Conservation (phyloP, 1,140 invertebrate genomes). For the Acarapis woodi region DNA sequence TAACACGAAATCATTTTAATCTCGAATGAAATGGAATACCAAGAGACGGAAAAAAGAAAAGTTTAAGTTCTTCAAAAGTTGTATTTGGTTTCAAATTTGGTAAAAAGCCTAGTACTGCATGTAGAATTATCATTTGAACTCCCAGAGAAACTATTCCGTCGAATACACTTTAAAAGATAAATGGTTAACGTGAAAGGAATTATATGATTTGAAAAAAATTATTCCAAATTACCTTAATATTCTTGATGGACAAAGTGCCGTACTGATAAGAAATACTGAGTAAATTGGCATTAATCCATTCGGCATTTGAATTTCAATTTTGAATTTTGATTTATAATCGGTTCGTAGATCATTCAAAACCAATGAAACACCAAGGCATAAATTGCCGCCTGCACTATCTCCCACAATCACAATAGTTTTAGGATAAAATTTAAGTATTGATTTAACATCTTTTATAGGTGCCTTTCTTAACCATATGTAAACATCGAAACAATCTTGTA, state of each 20-base stretch:
- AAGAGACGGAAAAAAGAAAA: no score
- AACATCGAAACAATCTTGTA: constrained; percentile 75
- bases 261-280: not conserved
- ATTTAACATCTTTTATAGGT: constrained; percentile 20
- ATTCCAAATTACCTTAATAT: not conserved
- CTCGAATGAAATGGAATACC: no score
- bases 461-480: constrained; percentile 50
- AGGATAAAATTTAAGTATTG: constrained; percentile 3
- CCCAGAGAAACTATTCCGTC: no score
- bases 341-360: constrained; percentile 22
- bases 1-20: no score
- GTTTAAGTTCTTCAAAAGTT: no score
- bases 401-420: constrained; percentile 21
- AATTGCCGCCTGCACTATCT: constrained; percentile 83
- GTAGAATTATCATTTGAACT: no score
- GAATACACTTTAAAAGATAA: no score
- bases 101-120: no score
- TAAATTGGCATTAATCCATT: not conserved
- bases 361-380: constrained; percentile 36
- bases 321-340: no score
- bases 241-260: not conserved
- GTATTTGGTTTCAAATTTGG: no score
- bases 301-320: not conserved
- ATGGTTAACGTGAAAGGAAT: no score
- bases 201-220: no score